Percentiles rank a stretch among this genome's conserved stretches.
phyloP scores from a whole-genome alignment of 2,113 vertebrate genomes.

The Antigone vipio region DNA sequence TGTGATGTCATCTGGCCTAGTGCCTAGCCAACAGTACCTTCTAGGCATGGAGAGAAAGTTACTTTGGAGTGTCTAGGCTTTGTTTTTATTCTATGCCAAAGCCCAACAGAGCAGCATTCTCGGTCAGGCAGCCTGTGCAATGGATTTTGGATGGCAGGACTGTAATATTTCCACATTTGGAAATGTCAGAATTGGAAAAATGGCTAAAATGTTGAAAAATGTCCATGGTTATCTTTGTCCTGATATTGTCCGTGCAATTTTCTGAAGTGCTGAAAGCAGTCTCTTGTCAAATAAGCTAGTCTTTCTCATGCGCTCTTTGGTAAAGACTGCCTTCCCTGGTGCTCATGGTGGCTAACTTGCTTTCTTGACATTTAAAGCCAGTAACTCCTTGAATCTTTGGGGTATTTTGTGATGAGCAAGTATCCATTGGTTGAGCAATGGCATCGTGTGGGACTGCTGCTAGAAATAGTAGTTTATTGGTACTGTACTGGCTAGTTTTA shows the following conservation, averaged over 20 bases:
- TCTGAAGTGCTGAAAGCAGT: background rate
- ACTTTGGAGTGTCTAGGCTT: background rate
- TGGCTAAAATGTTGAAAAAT: background rate
- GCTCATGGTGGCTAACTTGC: accelerated
- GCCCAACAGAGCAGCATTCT: background rate
- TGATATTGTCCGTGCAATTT: background rate
- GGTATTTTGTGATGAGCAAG: background rate
- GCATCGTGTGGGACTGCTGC: background rate
- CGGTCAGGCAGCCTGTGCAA: background rate
- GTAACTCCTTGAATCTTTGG: background rate
- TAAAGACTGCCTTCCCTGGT: background rate
- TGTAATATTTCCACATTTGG: background rate
- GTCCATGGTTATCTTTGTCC: accelerated
- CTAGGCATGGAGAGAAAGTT: background rate
- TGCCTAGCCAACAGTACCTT: background rate
- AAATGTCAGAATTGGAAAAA: background rate
- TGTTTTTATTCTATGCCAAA: background rate
- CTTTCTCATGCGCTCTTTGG: background rate
- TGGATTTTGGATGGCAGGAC: background rate
- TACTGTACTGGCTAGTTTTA: background rate
- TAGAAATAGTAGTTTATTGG: background rate
- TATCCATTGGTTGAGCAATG: background rate
- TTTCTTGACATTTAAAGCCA: background rate
- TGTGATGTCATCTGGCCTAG: background rate
- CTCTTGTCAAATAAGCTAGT: background rate